Percentiles rank a stretch among this genome's conserved stretches.
phyloP scores from a whole-genome alignment of 2,797 vertebrate species.

The Siniperca obscura region DNA sequence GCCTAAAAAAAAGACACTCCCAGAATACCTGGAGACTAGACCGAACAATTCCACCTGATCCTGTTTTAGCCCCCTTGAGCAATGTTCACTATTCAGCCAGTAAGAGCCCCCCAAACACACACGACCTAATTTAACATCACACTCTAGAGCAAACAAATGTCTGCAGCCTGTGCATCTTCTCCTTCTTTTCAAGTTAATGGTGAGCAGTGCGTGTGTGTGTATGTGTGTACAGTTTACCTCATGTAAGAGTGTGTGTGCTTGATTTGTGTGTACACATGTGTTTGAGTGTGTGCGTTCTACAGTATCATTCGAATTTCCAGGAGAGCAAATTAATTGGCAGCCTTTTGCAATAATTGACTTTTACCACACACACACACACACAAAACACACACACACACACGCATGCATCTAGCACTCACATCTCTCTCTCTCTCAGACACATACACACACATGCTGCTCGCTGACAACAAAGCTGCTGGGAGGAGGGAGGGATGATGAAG shows the following conservation, averaged over 20 bases:
- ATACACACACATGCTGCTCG: constrained; percentile 77
- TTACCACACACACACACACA: constrained; percentile 56
- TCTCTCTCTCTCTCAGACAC: constrained; percentile 51
- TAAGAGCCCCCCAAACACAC: constrained; percentile 52
- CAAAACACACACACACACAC: constrained; percentile 68
- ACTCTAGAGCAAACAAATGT: constrained; percentile 71
- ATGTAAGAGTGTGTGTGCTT: constrained; percentile 20
- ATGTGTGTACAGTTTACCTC: constrained; percentile 11
- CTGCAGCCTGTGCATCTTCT: constrained; percentile 59
- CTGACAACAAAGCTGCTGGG: constrained; percentile 89
- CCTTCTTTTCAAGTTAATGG: constrained; percentile 58
- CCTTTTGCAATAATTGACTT: constrained; percentile 83
- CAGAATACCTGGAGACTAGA: constrained; percentile 68
- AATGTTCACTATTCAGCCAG: constrained; percentile 63
- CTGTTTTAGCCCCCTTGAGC: constrained; percentile 69
- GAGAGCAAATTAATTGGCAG: constrained; percentile 85
- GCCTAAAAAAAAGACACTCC: constrained; percentile 64
- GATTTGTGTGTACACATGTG: constrained; percentile 29
- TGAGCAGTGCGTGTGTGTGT: constrained; percentile 33
- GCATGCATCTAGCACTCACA: constrained; percentile 38
- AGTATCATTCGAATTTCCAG: constrained; percentile 83
- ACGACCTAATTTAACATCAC: constrained; percentile 73
- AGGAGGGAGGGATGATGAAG: constrained; percentile 88
- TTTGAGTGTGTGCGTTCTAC: constrained; percentile 69
- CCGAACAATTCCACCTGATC: constrained; percentile 71